Evolutionary conservation across 2,888 invertebrate species (phyloP), one percentile per base, ranked within the genome.

Genomic region (Pedicia rivosa): DNA sequence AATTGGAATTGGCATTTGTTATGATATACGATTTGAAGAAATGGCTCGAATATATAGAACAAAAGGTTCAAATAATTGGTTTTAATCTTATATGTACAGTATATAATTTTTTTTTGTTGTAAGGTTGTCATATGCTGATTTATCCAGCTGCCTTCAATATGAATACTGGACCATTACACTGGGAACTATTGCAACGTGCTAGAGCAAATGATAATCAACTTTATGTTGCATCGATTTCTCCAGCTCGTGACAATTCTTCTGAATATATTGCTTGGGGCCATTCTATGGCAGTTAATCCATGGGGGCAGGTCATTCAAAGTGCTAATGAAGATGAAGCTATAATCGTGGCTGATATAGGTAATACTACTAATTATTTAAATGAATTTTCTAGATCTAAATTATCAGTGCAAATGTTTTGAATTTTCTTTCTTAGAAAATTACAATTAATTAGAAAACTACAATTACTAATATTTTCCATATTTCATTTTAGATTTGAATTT

Each of bases 111-210:
- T 10, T 5, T 31, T 2, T 31, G n/a, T 30, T 37, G 36, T 8
- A 50, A 78, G 88, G 82, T 0, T 92, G 92, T 52, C 72, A 86
- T 31, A 56, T 94, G 47, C 59, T 95, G 24, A 64, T 95, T 28
- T 95, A 91, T 64, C 94, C 95, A 1, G 91, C 82, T 15, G 92
- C 94, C 3, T 95, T 95, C 62, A 91, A 87, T 61, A 82, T 82
- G 79, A 86, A 83, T 2, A 91, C 91, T 0, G 95, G 95, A 0
- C 91, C 92, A 1, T 64, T 77, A 38, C 94, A 95, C 59, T 97
- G 92, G 91, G 82, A 90, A 53, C 57, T 90, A 4, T 63, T 95
- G 13, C 78, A 76, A 40, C 68, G 83, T 31, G 71, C 76, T 1
- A 67, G 94, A 34, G 92, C 95, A 24, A 66, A 76, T 22, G 94